These are phyloP conservation scores for Folsomia manolachei DNA, from an alignment of 2,888 invertebrate genomes.

Conservation along the genomic window DNA sequence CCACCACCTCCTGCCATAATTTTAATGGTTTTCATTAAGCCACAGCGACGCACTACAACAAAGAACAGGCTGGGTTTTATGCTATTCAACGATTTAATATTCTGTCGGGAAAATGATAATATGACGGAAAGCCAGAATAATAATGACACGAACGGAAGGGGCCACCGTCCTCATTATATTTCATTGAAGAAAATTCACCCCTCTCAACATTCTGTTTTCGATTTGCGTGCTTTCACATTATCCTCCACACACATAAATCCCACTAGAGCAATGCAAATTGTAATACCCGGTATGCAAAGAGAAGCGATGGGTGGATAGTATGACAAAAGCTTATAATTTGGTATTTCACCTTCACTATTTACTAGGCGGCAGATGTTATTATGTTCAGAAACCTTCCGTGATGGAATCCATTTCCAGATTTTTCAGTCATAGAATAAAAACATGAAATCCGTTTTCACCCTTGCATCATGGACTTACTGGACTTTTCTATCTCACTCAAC, in stretches of 20 bases:
- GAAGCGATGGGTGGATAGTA: not conserved
- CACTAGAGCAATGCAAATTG: no score
- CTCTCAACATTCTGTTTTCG: not conserved
- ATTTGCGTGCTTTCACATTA: not conserved
- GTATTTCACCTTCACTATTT: not conserved
- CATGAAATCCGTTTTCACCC: not conserved
- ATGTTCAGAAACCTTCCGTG: not conserved
- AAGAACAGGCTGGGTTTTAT: not conserved
- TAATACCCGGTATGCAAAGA: no score
- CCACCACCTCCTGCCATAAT: no score
- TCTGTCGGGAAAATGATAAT: not conserved
- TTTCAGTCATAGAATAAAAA: no score
- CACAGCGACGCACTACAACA: no score
- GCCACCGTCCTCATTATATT: not conserved
- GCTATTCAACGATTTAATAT: not conserved
- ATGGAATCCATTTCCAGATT: not conserved
- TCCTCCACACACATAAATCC: not conserved
- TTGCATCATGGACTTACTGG: not conserved
- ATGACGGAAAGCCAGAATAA: no score
- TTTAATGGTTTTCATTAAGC: no score
- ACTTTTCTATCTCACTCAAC: not conserved
- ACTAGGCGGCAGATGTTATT: not conserved
- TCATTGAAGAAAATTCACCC: not conserved
- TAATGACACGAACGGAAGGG: no score
- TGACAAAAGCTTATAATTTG: not conserved